Evolutionary conservation across 2,113 vertebrate genomes (phyloP).

Genomic region (Tychaedon coryphoeus): DNA sequence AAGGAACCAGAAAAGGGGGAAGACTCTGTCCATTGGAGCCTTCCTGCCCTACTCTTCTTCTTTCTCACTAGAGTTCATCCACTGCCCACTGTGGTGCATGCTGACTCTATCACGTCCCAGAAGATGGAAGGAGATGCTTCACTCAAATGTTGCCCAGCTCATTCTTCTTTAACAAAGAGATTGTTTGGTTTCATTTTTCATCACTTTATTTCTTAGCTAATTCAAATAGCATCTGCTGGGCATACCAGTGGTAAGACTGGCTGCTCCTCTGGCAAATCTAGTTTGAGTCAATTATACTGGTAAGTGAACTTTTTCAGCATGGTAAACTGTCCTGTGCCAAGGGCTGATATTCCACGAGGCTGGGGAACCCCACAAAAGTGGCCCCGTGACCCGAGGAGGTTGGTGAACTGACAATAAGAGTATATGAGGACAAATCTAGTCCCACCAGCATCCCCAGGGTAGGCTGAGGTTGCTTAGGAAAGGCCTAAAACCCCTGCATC

Average conservation of each 20-base stretch:
- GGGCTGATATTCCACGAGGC: rapidly evolving
- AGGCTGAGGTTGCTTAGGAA: not conserved
- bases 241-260: not conserved
- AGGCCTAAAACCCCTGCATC: not conserved
- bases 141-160: not conserved
- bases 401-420: not conserved
- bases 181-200: not conserved
- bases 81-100: not conserved
- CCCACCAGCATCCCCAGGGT: not conserved
- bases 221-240: not conserved
- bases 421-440: not conserved
- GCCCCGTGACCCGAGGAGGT: not conserved
- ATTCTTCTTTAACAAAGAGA: not conserved
- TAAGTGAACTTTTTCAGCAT: not conserved
- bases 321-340: not conserved
- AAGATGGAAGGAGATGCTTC: not conserved
- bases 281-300: not conserved
- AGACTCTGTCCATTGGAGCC: not conserved
- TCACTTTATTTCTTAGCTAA: not conserved
- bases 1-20: not conserved
- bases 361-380: not conserved
- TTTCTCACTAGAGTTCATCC: not conserved
- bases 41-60: not conserved
- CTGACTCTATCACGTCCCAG: not conserved
- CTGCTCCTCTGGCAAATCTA: not conserved